Percentiles rank a stretch among this genome's conserved stretches.
Evolutionary conservation across 1,140 invertebrate species (phyloP).

Genomic region (Tetraneura akinire): DNA sequence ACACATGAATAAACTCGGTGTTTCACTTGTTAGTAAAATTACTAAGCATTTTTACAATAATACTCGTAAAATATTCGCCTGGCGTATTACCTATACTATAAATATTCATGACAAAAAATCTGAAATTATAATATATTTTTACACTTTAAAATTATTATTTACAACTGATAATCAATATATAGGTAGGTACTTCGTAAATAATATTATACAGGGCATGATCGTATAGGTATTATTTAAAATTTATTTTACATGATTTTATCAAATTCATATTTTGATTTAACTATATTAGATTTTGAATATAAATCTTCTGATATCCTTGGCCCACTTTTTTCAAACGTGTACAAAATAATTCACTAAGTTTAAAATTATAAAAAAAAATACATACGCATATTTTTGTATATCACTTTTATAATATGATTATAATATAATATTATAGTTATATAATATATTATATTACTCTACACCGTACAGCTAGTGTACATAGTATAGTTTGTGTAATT

Average conservation of each 20-base stretch:
- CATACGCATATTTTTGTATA: no score
- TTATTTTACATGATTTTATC: no score
- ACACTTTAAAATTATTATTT: neutral
- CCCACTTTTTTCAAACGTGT: constrained; percentile 6
- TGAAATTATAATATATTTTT: neutral
- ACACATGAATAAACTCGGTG: no score
- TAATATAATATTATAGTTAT: neutral
- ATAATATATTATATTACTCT: neutral
- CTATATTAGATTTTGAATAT: neutral
- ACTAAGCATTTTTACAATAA: no score
- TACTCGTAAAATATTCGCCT: no score
- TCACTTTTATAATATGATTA: no score
- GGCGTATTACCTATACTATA: no score
- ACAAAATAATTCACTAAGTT: neutral
- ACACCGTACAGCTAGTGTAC: neutral
- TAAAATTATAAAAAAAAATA: neutral
- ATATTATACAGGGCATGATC: no score
- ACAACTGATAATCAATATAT: neutral
- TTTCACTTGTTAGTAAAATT: no score
- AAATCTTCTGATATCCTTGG: neutral
- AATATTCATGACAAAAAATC: neutral
- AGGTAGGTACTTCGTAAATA: no score
- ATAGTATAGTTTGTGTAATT: no score
- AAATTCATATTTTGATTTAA: neutral
- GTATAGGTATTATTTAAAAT: no score